Percentiles rank a stretch among this genome's conserved stretches.
phyloP scores from a whole-genome alignment of 23 tunicate species.

The Styela clava region DNA sequence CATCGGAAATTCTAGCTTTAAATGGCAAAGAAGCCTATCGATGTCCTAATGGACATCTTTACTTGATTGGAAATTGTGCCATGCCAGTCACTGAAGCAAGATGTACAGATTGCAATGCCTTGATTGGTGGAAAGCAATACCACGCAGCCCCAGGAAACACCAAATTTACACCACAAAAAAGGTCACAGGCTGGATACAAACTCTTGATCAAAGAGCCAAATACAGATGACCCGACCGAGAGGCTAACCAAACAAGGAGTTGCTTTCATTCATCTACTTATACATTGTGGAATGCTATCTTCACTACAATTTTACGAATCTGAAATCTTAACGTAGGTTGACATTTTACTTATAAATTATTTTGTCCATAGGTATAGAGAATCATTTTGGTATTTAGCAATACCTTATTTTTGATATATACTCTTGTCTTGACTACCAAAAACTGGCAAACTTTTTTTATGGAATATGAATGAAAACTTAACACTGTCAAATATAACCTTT shows the following conservation, averaged over 20 bases:
- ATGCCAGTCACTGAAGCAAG: not conserved
- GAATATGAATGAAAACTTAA: too few species aligned
- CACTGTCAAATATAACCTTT: too few species aligned
- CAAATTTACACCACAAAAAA: conserved; percentile 28
- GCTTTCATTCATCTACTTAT: conserved; percentile 37
- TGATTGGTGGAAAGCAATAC: not conserved
- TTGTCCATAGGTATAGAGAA: too few species aligned
- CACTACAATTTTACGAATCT: not conserved
- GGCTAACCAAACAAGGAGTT: conserved; percentile 36
- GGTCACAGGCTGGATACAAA: conserved; percentile 63
- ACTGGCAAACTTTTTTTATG: too few species aligned
- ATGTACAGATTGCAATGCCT: conserved; percentile 1
- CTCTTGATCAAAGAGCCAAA: conserved; percentile 4
- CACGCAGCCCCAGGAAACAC: conserved; percentile 24
- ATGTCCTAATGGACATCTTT: conserved; percentile 55
- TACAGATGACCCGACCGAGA: conserved; percentile 31
- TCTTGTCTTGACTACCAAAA: too few species aligned
- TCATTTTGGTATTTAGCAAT: too few species aligned
- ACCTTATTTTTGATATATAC: too few species aligned
- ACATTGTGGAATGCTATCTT: conserved; percentile 32
- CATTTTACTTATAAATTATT: too few species aligned
- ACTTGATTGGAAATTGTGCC: conserved; percentile 56
- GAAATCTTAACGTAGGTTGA: too few species aligned
- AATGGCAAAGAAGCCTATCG: conserved; percentile 3
- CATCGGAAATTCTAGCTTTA: not conserved